Evolutionary conservation across 2,888 invertebrate species (phyloP).

Genomic region (Timema cristinae): DNA sequence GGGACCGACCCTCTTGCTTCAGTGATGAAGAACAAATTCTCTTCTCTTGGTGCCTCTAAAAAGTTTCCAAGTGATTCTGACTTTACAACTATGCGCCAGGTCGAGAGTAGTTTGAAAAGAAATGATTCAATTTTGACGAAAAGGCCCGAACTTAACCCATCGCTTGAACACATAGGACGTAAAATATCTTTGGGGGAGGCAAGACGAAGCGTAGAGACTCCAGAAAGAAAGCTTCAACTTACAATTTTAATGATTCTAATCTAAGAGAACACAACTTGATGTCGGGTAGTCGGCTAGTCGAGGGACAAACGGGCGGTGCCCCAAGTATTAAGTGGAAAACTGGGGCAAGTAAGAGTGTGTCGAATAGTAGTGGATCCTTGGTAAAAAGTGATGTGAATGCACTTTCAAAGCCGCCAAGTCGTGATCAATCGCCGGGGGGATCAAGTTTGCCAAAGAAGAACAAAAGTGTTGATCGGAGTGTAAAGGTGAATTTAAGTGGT

Average conservation of each 20-base stretch:
- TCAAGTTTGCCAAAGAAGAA: conserved; percentile 32
- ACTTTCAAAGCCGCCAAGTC: conserved; percentile 1
- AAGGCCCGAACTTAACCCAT: neutral
- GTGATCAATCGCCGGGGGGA: neutral
- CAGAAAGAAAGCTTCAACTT: conserved; percentile 50
- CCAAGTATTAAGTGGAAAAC: too few species aligned
- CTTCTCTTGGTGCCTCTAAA: conserved; percentile 7
- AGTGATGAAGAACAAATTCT: neutral
- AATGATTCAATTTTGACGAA: neutral
- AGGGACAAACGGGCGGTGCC: conserved; percentile 42
- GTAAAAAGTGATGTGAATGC: neutral
- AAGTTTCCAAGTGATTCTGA: conserved; percentile 13
- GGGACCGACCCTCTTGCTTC: neutral
- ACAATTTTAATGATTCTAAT: conserved; percentile 52
- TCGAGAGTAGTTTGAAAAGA: neutral
- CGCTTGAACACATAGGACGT: neutral
- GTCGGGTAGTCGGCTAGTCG: conserved; percentile 48
- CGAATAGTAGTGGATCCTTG: neutral
- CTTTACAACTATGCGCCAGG: neutral
- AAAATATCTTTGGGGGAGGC: conserved; percentile 31
- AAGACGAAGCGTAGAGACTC: conserved; percentile 54
- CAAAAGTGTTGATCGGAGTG: conserved; percentile 36
- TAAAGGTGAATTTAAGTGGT: neutral
- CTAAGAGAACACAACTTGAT: conserved; percentile 46
- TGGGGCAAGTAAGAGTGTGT: too few species aligned